Evolutionary conservation across 2,797 vertebrate genomes (phyloP).

Genomic region (Dryobates pubescens): DNA sequence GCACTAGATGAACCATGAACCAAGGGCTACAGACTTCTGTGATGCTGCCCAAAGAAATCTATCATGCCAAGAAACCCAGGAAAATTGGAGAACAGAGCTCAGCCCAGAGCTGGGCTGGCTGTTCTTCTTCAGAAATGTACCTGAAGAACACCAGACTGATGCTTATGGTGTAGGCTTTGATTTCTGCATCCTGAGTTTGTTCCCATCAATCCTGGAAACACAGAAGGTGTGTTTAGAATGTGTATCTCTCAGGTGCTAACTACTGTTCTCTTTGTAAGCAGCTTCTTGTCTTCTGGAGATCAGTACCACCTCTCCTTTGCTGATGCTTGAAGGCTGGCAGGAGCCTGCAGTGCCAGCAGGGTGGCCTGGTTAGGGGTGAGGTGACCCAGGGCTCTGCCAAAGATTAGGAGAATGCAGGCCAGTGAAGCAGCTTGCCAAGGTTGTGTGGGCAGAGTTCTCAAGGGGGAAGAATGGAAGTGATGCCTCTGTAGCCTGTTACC

Average conservation of each 20-base stretch:
- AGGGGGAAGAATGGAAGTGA: neutral
- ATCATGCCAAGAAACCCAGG: neutral
- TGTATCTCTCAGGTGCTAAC: neutral
- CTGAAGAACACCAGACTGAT: neutral
- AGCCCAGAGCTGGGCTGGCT: neutral
- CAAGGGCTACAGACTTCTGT: neutral
- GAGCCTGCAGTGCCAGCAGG: neutral
- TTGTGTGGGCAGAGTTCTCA: neutral
- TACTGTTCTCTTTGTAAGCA: neutral
- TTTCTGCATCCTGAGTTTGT: neutral
- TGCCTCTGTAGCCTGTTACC: neutral
- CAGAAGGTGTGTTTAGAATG: neutral
- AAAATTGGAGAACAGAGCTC: neutral
- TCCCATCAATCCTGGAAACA: neutral
- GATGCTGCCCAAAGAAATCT: neutral
- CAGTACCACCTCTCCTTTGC: neutral
- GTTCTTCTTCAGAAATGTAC: neutral
- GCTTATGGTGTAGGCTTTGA: neutral
- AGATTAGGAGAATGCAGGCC: neutral
- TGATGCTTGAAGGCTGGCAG: neutral
- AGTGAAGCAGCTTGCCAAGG: neutral
- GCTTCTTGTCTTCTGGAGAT: neutral
- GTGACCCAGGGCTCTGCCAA: neutral
- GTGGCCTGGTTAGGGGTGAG: constrained; percentile 25
- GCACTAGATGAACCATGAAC: neutral